Evolutionary conservation across 2,888 invertebrate genomes (phyloP).

Genomic region (Trimorus sp.): DNA sequence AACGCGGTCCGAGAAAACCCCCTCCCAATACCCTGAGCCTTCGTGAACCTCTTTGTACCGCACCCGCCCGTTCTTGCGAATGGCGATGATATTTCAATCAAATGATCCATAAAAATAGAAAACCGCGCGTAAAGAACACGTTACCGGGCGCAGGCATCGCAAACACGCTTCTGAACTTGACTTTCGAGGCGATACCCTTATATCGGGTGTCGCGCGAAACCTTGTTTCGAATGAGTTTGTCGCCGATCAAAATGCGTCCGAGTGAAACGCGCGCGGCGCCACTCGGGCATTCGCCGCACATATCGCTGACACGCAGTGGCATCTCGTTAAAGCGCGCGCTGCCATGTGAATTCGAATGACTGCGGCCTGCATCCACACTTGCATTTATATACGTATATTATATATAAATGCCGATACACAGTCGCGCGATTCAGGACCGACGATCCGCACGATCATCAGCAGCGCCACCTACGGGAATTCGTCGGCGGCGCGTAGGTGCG

Average conservation of each 20-base stretch:
- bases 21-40: too few relatives aligned
- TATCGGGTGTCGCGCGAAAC: conserved; percentile 4
- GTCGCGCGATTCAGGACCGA: too few relatives aligned
- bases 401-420: neutral
- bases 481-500: conserved; percentile 45
- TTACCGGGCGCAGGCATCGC: neutral
- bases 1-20: too few relatives aligned
- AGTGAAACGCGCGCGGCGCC: conserved; percentile 36
- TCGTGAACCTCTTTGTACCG: too few relatives aligned
- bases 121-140: neutral
- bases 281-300: conserved; percentile 46
- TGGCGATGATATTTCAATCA: too few relatives aligned
- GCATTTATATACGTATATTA: neutral
- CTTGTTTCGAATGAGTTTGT: conserved; percentile 20
- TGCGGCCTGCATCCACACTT: neutral
- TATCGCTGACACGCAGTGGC: conserved; percentile 46
- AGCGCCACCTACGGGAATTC: conserved; percentile 40
- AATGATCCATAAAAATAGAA: too few relatives aligned
- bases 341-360: conserved; percentile 48
- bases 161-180: conserved; percentile 16
- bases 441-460: neutral
- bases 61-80: too few relatives aligned
- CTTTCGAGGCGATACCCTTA: conserved; percentile 1
- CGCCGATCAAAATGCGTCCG: conserved; percentile 47
- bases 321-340: conserved; percentile 54